Evolutionary conservation across 2,888 invertebrate genomes (phyloP), one percentile per base, ranked within the genome.

Genomic region (Amiota communis): DNA sequence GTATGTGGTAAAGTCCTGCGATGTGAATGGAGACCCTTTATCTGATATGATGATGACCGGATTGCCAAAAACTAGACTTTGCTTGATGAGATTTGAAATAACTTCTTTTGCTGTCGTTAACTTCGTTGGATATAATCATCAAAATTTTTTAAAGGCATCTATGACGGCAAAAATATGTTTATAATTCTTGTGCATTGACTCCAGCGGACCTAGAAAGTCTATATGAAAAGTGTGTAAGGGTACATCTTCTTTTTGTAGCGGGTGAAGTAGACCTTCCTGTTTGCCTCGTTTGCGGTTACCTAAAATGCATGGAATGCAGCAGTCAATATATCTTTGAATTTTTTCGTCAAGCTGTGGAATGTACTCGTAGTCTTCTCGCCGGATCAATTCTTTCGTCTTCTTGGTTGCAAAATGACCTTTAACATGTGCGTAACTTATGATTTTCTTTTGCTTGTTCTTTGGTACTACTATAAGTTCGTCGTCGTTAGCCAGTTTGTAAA

Each of bases 1-100:
- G 74, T 88, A 89, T 0, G 83, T 74, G 73, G 77, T 46, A 87
- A 90, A 80, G 8, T 77, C 79, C 15, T 75, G 73, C 0, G 75
- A 75, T 0, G 74, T 74, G 49, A 79, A 80, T 4, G 90, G 88
- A 4, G 87, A 77, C 4, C 87, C 87, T 74, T 80, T 76, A 72
- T 89, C 88, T n/a, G n/a, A n/a, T n/a, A n/a, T n/a, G n/a, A n/a
- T n/a, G n/a, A n/a, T n/a, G n/a, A n/a, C n/a, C n/a, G n/a, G n/a
- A n/a, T n/a, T n/a, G n/a, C n/a, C n/a, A n/a, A n/a, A n/a, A n/a
- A n/a, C n/a, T n/a, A n/a, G n/a, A n/a, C n/a, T n/a, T n/a, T n/a
- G n/a, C n/a, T n/a, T n/a, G n/a, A n/a, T n/a, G n/a, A n/a, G n/a
- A n/a, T n/a, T n/a, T n/a, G n/a, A n/a, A n/a, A n/a, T n/a, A n/a